phyloP scores from a whole-genome alignment of 2,888 invertebrate genomes.

The Cephalotes varians region DNA sequence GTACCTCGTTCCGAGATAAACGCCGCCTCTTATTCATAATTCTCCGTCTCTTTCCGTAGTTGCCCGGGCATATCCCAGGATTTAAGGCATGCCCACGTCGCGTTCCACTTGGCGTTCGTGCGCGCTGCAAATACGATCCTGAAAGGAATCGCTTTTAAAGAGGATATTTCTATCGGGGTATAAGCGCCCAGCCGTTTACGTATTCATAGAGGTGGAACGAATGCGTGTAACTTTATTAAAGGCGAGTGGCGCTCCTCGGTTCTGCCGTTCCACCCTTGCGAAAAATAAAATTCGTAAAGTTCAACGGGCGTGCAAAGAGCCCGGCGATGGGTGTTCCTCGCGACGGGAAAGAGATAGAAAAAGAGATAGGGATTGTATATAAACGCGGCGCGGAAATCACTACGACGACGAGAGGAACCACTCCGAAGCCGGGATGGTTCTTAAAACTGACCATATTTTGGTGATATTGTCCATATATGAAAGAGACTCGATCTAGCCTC shows the following conservation, averaged over 20 bases:
- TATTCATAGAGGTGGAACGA: conserved; percentile 68
- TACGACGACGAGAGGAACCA: conserved; percentile 32
- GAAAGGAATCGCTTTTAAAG: conserved; percentile 66
- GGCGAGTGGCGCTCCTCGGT: conserved; percentile 47
- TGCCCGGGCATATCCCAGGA: conserved; percentile 53
- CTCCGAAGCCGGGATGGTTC: conserved; percentile 57
- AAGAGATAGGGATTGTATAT: conserved; percentile 28
- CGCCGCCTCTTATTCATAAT: conserved; percentile 54
- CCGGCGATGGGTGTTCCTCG: conserved; percentile 44
- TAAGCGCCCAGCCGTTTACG: conserved; percentile 66
- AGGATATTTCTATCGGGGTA: conserved; percentile 69
- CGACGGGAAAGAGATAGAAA: conserved; percentile 22
- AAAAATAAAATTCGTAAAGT: conserved; percentile 57
- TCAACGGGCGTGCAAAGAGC: conserved; percentile 54
- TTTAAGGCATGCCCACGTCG: conserved; percentile 52
- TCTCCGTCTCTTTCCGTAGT: conserved; percentile 45
- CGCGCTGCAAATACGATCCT: conserved; percentile 56
- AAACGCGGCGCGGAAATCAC: conserved; percentile 53
- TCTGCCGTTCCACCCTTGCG: conserved; percentile 26
- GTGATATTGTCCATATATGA: conserved; percentile 68
- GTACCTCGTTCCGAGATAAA: conserved; percentile 52
- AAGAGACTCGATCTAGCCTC: conserved; percentile 69
- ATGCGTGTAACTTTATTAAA: conserved; percentile 71
- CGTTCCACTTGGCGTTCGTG: conserved; percentile 46
- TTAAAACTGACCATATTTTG: conserved; percentile 70